Evolutionary conservation across 2,113 vertebrate species (phyloP).

Genomic region (Fulica atra): DNA sequence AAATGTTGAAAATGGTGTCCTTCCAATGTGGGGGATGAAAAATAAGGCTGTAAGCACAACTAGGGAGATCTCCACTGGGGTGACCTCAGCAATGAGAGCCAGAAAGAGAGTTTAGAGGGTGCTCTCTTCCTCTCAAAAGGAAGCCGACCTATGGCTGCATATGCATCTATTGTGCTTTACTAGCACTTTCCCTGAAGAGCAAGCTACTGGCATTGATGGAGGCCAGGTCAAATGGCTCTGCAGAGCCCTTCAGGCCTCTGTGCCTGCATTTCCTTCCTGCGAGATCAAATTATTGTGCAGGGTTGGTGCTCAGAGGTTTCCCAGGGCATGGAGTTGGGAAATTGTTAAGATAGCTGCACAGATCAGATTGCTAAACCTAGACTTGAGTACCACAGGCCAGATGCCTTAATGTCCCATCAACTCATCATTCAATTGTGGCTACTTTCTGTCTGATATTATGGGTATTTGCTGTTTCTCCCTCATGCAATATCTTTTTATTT

Average conservation of each 20-base stretch:
- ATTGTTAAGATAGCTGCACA: background rate
- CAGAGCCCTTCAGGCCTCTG: background rate
- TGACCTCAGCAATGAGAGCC: background rate
- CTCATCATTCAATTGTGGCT: background rate
- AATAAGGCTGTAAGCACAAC: background rate
- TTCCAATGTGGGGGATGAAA: background rate
- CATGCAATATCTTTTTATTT: background rate
- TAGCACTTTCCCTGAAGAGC: background rate
- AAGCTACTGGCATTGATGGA: background rate
- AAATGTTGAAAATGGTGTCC: background rate
- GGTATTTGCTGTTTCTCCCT: background rate
- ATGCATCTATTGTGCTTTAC: background rate
- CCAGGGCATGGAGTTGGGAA: background rate
- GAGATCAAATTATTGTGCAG: background rate
- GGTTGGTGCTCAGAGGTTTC: background rate
- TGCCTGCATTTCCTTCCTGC: background rate
- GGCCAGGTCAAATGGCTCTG: background rate
- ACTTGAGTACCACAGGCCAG: background rate
- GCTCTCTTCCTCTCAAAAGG: background rate
- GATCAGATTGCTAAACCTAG: background rate
- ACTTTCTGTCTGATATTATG: background rate
- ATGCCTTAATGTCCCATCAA: background rate
- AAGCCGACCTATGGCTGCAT: background rate
- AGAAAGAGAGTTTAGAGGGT: background rate
- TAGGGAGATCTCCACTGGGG: background rate